Percentiles rank a stretch among this genome's conserved stretches.
These are phyloP conservation scores for Periparus ater DNA, from an alignment of 2,797 vertebrate genomes.

Conservation along the genomic window DNA sequence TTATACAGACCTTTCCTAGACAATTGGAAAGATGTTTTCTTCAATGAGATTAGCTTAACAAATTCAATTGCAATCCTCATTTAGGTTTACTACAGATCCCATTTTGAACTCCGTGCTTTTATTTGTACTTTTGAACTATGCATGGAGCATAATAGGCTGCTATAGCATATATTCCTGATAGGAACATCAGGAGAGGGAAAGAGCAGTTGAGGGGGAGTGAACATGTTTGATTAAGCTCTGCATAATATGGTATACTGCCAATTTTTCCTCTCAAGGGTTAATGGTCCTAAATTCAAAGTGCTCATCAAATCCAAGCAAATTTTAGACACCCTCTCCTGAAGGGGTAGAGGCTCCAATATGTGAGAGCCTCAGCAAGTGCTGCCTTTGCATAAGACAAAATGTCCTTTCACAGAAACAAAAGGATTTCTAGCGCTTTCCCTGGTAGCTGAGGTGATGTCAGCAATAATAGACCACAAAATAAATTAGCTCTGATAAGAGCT, in stretches of 20 bases:
- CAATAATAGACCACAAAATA: conserved; percentile 12
- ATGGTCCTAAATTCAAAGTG: background rate
- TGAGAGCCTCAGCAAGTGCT: background rate
- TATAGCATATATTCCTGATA: background rate
- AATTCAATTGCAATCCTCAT: background rate
- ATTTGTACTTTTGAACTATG: background rate
- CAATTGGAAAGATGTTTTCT: background rate
- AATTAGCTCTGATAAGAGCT: conserved; percentile 53
- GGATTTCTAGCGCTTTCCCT: conserved; percentile 14
- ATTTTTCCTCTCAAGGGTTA: background rate
- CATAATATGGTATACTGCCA: background rate
- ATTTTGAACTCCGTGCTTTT: background rate
- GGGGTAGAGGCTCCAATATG: background rate
- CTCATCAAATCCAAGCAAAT: background rate
- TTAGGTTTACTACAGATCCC: background rate
- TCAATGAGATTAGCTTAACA: background rate
- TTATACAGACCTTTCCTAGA: background rate
- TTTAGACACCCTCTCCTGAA: background rate
- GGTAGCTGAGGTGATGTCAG: background rate
- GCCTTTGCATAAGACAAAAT: background rate
- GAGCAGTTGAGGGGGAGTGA: background rate
- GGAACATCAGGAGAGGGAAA: background rate
- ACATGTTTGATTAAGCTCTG: background rate
- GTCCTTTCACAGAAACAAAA: background rate
- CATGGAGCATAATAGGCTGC: background rate